Percentiles rank a stretch among this genome's conserved stretches.
Conservation (phyloP, 2,113 vertebrate species). For the Oryzias javanicus region DNA sequence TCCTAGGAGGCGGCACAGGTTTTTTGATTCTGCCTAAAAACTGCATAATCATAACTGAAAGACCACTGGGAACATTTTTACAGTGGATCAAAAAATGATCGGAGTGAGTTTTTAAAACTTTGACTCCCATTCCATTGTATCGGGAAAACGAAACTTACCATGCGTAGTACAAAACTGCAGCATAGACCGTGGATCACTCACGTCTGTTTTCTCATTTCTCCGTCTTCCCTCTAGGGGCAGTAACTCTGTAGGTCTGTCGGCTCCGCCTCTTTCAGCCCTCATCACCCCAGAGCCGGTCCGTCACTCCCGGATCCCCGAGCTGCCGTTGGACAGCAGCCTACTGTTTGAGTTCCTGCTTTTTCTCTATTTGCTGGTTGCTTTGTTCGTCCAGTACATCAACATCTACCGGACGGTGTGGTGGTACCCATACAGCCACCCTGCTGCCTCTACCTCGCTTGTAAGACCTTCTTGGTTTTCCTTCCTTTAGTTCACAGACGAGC, state of each 20-base stretch:
- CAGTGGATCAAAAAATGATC: too few relatives aligned
- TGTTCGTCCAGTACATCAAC: slow-evolving; percentile 98
- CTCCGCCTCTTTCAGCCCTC: slow-evolving; percentile 91
- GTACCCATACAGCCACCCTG: slow-evolving; percentile 95
- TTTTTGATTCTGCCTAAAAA: too few relatives aligned
- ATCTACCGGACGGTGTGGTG: slow-evolving; percentile 99
- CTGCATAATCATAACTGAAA: too few relatives aligned
- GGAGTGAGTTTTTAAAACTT: too few relatives aligned
- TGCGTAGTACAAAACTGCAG: too few relatives aligned
- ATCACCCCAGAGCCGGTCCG: slow-evolving; percentile 96
- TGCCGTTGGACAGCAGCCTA: slow-evolving; percentile 90
- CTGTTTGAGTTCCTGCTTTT: slow-evolving; percentile 97
- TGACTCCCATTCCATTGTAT: too few relatives aligned
- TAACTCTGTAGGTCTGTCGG: slow-evolving; percentile 86
- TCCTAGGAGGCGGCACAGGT: too few relatives aligned
- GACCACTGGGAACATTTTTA: too few relatives aligned
- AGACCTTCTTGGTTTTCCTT: slow-evolving; percentile 4
- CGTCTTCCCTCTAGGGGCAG: slow-evolving; percentile 81
- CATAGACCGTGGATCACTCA: neutral
- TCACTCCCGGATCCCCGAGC: slow-evolving; percentile 92
- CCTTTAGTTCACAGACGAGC: neutral
- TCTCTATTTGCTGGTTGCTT: slow-evolving; percentile 92
- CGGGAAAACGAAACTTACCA: too few relatives aligned
- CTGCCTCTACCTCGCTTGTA: slow-evolving; percentile 94
- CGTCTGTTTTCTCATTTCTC: neutral